Evolutionary conservation across 2,113 vertebrate genomes (phyloP).

Genomic region (Bubo blakistoni): DNA sequence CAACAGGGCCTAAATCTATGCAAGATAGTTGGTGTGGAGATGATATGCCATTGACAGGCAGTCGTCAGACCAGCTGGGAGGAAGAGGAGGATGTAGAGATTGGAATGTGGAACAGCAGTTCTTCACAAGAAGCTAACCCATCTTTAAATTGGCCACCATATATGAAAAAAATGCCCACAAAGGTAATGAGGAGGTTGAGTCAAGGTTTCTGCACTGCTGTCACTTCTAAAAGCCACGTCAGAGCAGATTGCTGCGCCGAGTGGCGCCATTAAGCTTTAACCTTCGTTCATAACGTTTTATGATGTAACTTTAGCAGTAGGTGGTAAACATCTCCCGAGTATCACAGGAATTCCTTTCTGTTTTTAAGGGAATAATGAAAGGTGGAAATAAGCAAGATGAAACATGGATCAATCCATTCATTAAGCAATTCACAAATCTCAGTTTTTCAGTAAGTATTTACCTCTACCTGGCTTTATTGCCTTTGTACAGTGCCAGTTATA

Average conservation of each 20-base stretch:
- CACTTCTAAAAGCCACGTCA: background rate
- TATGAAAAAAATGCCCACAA: conserved; percentile 88
- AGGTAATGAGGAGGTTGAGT: conserved; percentile 73
- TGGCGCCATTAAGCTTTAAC: background rate
- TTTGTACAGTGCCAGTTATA: background rate
- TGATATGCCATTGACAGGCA: conserved; percentile 77
- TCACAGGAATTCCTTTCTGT: conserved; percentile 28
- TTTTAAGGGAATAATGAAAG: conserved; percentile 89
- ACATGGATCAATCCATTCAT: conserved; percentile 93
- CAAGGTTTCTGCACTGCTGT: background rate
- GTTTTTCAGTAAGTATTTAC: conserved; percentile 84
- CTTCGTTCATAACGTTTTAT: background rate
- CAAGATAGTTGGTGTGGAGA: conserved; percentile 92
- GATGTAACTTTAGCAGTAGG: background rate
- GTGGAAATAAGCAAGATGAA: conserved; percentile 91
- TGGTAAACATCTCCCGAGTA: background rate
- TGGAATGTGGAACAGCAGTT: conserved; percentile 93
- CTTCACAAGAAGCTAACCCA: conserved; percentile 85
- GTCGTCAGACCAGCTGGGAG: conserved; percentile 86
- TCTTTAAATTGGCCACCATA: conserved; percentile 90
- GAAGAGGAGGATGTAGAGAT: conserved; percentile 96
- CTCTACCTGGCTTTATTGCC: background rate
- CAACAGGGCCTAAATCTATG: conserved; percentile 90
- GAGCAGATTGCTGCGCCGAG: background rate
- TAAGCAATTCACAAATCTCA: conserved; percentile 93